Base-by-base conservation (phyloP, 1,140 invertebrate genomes). In the Mya arenaria region DNA sequence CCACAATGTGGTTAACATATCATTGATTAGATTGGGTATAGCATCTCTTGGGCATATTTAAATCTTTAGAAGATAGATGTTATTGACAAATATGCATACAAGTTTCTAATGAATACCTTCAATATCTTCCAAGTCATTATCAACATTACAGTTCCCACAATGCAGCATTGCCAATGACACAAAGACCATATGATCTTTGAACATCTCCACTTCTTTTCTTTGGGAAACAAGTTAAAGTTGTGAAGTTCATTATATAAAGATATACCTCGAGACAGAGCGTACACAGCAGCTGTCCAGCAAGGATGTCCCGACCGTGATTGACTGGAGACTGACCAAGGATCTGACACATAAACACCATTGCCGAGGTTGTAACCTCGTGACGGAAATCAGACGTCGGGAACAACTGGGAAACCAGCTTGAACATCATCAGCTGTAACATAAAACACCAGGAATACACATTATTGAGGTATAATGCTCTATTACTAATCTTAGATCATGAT, bases 301-400 rank as follows among this genome's bases (percentile, higher is more conserved):
- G 94, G 86, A 98, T 93, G 84, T 97, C 96, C 82, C 93, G 92
- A 15, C 94, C 94, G 44, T 92, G 94, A 84, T 94, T 95, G 34
- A 97, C 94, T 84, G 92, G 93, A 82, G 94, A 94, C 86, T 93
- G 89, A 44, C 93, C 92, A 81, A 99, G 92, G 83, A 98, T 96
- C 91, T 98, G 95, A 41, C 95, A 94, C 93, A 98, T 96, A 87
- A 98, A 97, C 55, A 97, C 93, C 66, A 97, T 93, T 87, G 95
- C 95, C 56, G 97, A 97, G 13, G 97, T 97, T 36, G 96, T 95
- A n/a, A 98, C 94, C 1, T 95, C 95, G 94, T 98, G 97, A 36
- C 95, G 93, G 89, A 97, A 97, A 93, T 99, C 97, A 0, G 97
- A 98, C 0, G 97, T 96, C 19, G 97, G 96, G 92, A 96, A 99